Base-by-base conservation (phyloP, 2,888 invertebrate species). In the Halocaridina rubra region DNA sequence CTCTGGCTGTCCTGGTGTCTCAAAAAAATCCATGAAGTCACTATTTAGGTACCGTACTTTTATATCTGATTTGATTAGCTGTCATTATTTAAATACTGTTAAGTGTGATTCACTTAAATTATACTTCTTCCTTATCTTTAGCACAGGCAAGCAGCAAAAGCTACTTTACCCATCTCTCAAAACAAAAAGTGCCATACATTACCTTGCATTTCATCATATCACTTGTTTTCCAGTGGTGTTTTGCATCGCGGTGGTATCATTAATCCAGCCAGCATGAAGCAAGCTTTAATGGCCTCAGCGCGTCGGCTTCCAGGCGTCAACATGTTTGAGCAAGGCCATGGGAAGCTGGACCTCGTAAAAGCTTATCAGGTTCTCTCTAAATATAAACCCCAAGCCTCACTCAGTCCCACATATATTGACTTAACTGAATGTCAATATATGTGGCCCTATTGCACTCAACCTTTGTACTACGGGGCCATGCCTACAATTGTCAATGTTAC, bases 391-490 rank as follows among this genome's bases (percentile, higher is more conserved):
- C 94, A 94, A 90, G 94, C 93, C 81, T 92, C 92, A 85, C 89
- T 92, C 4, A 91, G 91, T 88, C 92, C 92, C 46, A 95, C 96
- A 89, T 98, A 98, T 91, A 94, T 99, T 88, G 98, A 98, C 91
- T 93, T 98, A 88, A 97, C 96, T 0, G 98, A 98, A 90, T 97
- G 97, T 90, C 97, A 97, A 89, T 99, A 98, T 91, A 98, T 98
- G 97, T 99, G 98, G 98, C 98, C 98, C 0, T 98, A 98, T 90
- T 98, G 98, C 91, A 97, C 97, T 0, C 98, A 98, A 91, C 97
- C 98, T 0, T 91, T 98, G 64, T 98, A 97, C 92, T 94, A 95
- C 91, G 95, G 95, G 85, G 95, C 94, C 57, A 94, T 96, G 92
- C 96, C 98, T 0, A 94, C 95, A 27, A 96, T 98, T 88, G 95